phyloP scores from a whole-genome alignment of 2,113 vertebrate species.

The Gracilinanus agilis region DNA sequence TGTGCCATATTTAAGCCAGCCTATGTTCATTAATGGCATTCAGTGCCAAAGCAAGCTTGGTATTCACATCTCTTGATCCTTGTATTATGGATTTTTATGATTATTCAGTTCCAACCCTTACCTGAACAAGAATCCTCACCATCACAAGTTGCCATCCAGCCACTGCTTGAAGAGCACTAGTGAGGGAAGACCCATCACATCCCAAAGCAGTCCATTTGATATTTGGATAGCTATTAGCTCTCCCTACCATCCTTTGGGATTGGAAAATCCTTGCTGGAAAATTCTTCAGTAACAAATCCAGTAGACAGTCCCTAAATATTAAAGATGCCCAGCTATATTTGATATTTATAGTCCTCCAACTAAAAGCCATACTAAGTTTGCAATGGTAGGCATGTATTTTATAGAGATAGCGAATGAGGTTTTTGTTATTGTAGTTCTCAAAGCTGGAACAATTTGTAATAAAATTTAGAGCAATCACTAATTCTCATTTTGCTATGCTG shows the following conservation, averaged over 20 bases:
- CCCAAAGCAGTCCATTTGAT: not conserved
- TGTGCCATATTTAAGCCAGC: not conserved
- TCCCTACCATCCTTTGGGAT: not conserved
- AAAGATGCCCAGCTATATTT: constrained; percentile 17
- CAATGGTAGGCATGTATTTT: not conserved
- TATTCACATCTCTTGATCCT: not conserved
- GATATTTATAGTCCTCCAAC: not conserved
- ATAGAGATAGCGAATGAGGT: constrained; percentile 28
- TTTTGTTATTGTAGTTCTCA: constrained; percentile 13
- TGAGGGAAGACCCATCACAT: not conserved
- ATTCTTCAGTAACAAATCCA: not conserved
- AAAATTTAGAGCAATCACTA: constrained; percentile 72
- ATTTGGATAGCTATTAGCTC: not conserved
- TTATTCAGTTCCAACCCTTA: not conserved
- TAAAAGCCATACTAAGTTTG: not conserved
- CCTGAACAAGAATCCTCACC: not conserved
- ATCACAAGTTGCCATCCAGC: not conserved
- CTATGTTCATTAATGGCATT: not conserved
- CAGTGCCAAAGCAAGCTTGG: not conserved
- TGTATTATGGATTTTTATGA: not conserved
- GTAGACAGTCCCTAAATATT: not conserved
- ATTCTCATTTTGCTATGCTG: constrained; percentile 73
- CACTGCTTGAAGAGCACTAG: not conserved
- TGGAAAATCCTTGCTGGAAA: not conserved
- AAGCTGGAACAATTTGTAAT: constrained; percentile 48